Evolutionary conservation across 2,888 invertebrate genomes (phyloP), one percentile per base, ranked within the genome.

Genomic region (Andrena flavipes): DNA sequence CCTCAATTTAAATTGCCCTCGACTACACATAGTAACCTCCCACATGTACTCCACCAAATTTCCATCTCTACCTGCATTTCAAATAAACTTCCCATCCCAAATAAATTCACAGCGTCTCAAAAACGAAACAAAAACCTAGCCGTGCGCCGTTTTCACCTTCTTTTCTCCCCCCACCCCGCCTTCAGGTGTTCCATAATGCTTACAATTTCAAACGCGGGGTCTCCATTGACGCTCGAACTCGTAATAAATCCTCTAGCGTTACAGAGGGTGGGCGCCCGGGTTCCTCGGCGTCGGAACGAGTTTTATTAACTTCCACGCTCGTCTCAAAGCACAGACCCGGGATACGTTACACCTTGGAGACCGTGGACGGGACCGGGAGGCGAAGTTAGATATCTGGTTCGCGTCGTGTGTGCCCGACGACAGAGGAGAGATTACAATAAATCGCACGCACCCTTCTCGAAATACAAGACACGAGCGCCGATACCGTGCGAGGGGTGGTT

Each of bases 361-460:
- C 54, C 69, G 80, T 68, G 54, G 64, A 30, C 42, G 42, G 60
- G 20, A 51, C 20, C 10, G 56, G 23, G 56, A 20, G 73, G 62
- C 79, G 76, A 88, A 87, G 87, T 87, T 87, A 86, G 86, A 80
- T 80, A 42, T 42, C 42, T 42, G 42, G 42, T 76, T 69, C 70
- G 62, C 56, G 54, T 51, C 76, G 81, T 80, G 79, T 74, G 77
- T 78, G 77, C 70, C 33, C n/a, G 74, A 65, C 71, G 59, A 48
- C 20, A 59, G 13, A 30, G 30, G 81, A 84, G 80, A 84, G 83
- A 91, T 91, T 89, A 90, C 90, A 91, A 91, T 90, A 91, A 91
- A 90, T 90, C 88, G 89, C 89, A 83, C 83, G 88, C 86, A 89
- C 92, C 92, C 91, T 91, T 90, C 88, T 91, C 76, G 91, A 91